phyloP scores from a whole-genome alignment of 2,797 vertebrate genomes.

The Xiphophorus birchmanni region DNA sequence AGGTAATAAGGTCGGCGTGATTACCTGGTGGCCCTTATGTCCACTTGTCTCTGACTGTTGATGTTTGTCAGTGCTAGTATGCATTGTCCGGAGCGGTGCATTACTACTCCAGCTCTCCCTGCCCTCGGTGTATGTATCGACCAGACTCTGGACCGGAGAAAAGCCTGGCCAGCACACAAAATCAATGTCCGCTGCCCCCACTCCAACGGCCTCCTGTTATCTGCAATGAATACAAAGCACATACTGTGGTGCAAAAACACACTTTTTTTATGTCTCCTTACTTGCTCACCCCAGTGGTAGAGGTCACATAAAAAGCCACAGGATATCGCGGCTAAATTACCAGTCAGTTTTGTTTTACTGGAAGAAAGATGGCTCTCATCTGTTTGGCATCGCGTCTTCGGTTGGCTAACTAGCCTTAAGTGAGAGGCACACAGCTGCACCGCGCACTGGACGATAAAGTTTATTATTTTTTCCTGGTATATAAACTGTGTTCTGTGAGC shows the following conservation, averaged over 20 bases:
- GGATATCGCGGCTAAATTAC: slow-evolving; percentile 59
- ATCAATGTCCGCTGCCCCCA: slow-evolving; percentile 81
- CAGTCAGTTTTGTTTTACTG: slow-evolving; percentile 60
- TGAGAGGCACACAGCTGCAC: slow-evolving; percentile 31
- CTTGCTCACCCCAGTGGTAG: slow-evolving; percentile 14
- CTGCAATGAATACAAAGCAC: slow-evolving; percentile 78
- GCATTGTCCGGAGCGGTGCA: slow-evolving; percentile 64
- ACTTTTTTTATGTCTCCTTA: slow-evolving; percentile 55
- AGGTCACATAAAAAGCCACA: slow-evolving; percentile 36
- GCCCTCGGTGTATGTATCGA: slow-evolving; percentile 74
- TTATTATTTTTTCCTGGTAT: slow-evolving; percentile 61
- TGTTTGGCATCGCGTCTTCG: slow-evolving; percentile 34
- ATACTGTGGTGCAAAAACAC: slow-evolving; percentile 50
- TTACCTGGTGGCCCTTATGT: slow-evolving; percentile 71
- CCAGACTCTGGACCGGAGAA: slow-evolving; percentile 80
- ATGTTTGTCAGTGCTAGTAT: slow-evolving; percentile 23
- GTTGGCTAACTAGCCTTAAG: slow-evolving; percentile 48
- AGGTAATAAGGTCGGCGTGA: slow-evolving; percentile 68
- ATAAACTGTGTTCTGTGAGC: slow-evolving; percentile 37
- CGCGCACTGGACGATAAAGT: slow-evolving; percentile 43
- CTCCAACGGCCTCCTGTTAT: slow-evolving; percentile 70
- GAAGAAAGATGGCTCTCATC: slow-evolving; percentile 53
- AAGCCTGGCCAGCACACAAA: slow-evolving; percentile 80
- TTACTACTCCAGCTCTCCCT: slow-evolving; percentile 50
- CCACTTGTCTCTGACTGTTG: slow-evolving; percentile 52